Percentiles rank a stretch among this genome's conserved stretches.
Evolutionary conservation across 2,113 vertebrate genomes (phyloP).

Genomic region (Mohoua ochrocephala): DNA sequence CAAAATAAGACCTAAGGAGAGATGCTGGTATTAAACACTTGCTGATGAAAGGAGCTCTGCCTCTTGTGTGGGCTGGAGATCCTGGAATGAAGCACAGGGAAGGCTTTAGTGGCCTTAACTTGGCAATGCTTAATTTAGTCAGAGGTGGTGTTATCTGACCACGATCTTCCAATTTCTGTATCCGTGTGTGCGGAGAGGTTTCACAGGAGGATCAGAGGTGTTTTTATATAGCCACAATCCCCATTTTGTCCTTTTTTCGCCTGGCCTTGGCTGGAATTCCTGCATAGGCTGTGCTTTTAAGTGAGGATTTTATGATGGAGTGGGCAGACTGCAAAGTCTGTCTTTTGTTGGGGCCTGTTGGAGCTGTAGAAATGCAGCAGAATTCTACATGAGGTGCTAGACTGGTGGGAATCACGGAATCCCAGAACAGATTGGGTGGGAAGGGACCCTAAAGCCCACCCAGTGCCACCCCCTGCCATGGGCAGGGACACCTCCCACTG

Average conservation of each 20-base stretch:
- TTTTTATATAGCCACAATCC: background rate
- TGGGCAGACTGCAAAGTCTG: background rate
- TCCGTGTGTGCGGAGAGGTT: rapidly evolving
- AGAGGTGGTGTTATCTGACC: background rate
- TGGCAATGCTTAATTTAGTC: background rate
- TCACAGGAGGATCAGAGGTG: background rate
- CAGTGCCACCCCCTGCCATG: background rate
- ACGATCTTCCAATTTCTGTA: rapidly evolving
- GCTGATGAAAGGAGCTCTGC: background rate
- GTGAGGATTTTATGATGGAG: background rate
- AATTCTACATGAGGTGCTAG: rapidly evolving
- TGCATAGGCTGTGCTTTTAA: background rate
- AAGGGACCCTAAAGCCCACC: background rate
- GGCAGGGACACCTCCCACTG: rapidly evolving
- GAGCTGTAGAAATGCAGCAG: background rate
- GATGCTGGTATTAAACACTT: background rate
- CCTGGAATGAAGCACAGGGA: background rate
- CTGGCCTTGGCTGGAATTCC: background rate
- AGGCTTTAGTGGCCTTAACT: background rate
- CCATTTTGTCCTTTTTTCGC: background rate
- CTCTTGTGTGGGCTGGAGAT: background rate
- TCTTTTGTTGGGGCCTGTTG: background rate
- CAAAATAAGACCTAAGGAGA: background rate
- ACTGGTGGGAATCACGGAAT: background rate
- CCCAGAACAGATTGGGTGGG: background rate